Evolutionary conservation across 1,140 invertebrate genomes (phyloP), one percentile per base, ranked within the genome.

Genomic region (Eufriesea mexicana): DNA sequence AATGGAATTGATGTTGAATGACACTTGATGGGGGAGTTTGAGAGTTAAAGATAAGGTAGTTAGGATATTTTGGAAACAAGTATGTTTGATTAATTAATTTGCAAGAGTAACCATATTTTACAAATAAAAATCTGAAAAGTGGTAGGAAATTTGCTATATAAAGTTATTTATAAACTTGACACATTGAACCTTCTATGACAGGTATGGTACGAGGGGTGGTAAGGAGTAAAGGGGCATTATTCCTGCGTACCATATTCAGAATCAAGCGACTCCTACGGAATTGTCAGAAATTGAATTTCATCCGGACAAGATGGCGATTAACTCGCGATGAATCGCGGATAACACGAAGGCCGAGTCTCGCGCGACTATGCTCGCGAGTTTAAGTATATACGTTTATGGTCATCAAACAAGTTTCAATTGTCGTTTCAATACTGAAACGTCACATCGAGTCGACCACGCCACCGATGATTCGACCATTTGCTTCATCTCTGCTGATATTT

Each of bases 221-320:
- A 72, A 61, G 45, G 5, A 61, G 59, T 45, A 66, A 47, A 67
- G 62, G 77, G 73, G n/a, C 25, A 85, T n/a, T 18, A 71, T 86
- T 84, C 71, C 83, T 84, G 86, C 86, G 87, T 74, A 88, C 89
- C 86, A 82, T 88, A 87, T 85, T 88, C 74, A 64, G 75, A 77
- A 87, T 78, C 16, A 10, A 57, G 9, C 20, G 45, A 25, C 84
- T 83, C 76, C 66, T 85, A 83, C 68, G 79, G 84, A 84, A 86
- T 72, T 84, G 75, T 86, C 85, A 70, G 86, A 87, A 87, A 84
- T 87, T 79, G 86, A 86, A 87, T 87, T 86, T 86, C 86, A 86
- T 87, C 85, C 74, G 57, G 25, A 35, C 64, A 35, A 71, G 64
- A 84, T 77, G 70, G 59, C 71, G 79, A 83, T 75, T 87, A 87